Conservation (phyloP, 2,797 vertebrate genomes). For the Micromesistius poutassou region DNA sequence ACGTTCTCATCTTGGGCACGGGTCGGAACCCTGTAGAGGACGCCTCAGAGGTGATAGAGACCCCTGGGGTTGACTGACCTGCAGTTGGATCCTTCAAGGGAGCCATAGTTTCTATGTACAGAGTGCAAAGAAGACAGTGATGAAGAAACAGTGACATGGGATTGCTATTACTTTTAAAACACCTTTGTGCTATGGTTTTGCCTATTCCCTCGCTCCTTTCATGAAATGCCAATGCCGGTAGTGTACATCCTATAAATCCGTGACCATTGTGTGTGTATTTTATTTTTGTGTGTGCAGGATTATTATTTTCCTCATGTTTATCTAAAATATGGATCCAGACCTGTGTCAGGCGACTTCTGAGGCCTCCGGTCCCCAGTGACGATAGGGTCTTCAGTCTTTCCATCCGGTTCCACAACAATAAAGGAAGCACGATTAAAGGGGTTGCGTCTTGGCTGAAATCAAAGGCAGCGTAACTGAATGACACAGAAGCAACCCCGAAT, state of each 20-base stretch:
- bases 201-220: neutral
- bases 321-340: constrained; percentile 31
- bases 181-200: neutral
- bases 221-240: too few species aligned
- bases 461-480: neutral
- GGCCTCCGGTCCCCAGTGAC: constrained; percentile 25
- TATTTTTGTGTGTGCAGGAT: neutral
- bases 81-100: constrained; percentile 54
- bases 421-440: constrained; percentile 71
- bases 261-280: neutral
- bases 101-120: constrained; percentile 64
- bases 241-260: neutral
- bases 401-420: constrained; percentile 53
- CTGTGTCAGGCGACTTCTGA: constrained; percentile 40
- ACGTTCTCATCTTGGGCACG: constrained; percentile 86
- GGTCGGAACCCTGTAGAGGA: constrained; percentile 67
- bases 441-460: constrained; percentile 71
- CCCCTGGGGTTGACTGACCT: constrained; percentile 48
- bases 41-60: constrained; percentile 52
- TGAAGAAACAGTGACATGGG: neutral
- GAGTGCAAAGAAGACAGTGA: constrained; percentile 6
- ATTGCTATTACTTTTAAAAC: neutral
- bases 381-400: constrained; percentile 35
- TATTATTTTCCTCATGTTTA: neutral
- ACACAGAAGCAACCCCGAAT: neutral